phyloP scores from a whole-genome alignment of 1,140 invertebrate genomes.

The Archivesica marissinica region DNA sequence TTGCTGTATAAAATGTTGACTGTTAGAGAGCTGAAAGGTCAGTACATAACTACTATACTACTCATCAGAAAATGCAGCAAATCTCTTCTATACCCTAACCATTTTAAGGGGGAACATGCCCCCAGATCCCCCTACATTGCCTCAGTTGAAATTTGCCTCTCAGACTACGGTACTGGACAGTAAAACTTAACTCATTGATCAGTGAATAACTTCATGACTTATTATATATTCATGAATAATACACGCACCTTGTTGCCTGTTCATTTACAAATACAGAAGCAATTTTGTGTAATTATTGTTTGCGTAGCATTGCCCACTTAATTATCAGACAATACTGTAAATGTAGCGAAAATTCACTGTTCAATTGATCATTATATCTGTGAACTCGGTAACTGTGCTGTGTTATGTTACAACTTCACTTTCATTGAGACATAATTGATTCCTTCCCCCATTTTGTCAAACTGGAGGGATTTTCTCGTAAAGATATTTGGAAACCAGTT shows the following conservation, averaged over 20 bases:
- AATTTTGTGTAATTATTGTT: slow-evolving; percentile 15
- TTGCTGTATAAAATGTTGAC: too few species aligned
- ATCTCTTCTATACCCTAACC: too few species aligned
- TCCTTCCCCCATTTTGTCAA: neutral
- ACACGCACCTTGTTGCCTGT: neutral
- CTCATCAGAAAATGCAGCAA: too few species aligned
- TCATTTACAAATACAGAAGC: too few species aligned
- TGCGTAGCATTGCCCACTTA: neutral
- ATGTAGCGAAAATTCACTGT: neutral
- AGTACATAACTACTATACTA: too few species aligned
- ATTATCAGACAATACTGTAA: neutral
- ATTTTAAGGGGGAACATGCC: too few species aligned
- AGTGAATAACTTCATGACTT: neutral
- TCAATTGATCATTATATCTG: neutral
- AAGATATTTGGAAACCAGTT: neutral
- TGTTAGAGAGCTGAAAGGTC: too few species aligned
- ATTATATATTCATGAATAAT: slow-evolving; percentile 20
- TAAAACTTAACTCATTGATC: slow-evolving; percentile 1
- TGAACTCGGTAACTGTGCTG: neutral
- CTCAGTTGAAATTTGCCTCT: too few species aligned
- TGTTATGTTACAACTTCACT: neutral
- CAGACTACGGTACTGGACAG: too few species aligned
- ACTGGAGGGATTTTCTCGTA: neutral
- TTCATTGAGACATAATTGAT: slow-evolving; percentile 35
- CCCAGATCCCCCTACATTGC: too few species aligned